These are phyloP conservation scores for Nycticryphes semicollaris DNA, from an alignment of 2,113 vertebrate genomes.

Conservation along the genomic window DNA sequence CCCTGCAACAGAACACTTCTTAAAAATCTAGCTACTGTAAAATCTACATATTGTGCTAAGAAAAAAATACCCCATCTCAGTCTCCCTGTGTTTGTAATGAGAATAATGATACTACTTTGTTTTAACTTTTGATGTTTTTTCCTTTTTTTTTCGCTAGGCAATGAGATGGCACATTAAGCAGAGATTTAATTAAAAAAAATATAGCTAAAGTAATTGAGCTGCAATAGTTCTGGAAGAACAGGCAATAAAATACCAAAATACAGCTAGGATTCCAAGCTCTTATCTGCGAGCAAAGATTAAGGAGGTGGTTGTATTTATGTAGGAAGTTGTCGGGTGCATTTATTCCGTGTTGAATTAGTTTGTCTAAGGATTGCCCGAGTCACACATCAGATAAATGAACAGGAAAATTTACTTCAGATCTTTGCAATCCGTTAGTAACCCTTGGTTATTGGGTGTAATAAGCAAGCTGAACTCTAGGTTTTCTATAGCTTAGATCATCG, in stretches of 20 bases:
- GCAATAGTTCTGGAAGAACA: fast-evolving
- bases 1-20: fast-evolving
- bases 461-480: fast-evolving
- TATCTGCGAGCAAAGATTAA: neutral
- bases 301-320: neutral
- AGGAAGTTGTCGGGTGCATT: fast-evolving
- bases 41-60: fast-evolving
- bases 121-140: fast-evolving
- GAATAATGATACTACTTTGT: fast-evolving
- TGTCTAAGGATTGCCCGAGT: neutral
- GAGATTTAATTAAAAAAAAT: no score
- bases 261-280: fast-evolving
- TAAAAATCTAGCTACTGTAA: fast-evolving
- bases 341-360: fast-evolving
- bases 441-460: neutral
- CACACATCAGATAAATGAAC: neutral
- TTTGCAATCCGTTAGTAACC: neutral
- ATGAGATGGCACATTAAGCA: neutral
- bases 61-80: neutral
- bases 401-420: neutral
- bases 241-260: neutral
- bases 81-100: fast-evolving
- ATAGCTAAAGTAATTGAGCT: neutral
- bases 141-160: neutral
- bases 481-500: neutral